Evolutionary conservation across 2,888 invertebrate species (phyloP), one percentile per base, ranked within the genome.

Genomic region (Gymnocheta viridis): DNA sequence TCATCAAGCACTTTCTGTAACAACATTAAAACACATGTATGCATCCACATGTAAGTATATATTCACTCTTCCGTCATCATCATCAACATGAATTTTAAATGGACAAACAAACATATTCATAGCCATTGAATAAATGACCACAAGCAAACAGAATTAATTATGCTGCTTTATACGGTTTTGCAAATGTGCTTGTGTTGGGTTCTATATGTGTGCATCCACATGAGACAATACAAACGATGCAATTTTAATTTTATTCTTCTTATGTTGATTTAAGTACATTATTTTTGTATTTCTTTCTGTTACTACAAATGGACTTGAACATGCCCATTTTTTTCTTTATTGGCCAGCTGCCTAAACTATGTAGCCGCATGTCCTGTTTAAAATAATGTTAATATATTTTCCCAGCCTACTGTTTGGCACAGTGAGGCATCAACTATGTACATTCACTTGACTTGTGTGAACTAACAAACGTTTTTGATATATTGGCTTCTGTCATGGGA

Each of bases 401-500:
- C 22, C 24, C 38, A 96, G 97, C 96, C 24, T 95, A 95, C 51
- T 96, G 95, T 89, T 94, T 96, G 9, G 94, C 96, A 0, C 92
- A 97, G 62, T 94, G 96, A 83, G 95, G 96, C 27, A 94, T 96
- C 67, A 93, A 97, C 69, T 93, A 96, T 76, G 96, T 96, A 7
- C 96, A 96, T 87, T 92, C 96, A 19, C 90, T 96, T 72, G 96
- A 96, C 0, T 92, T 96, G 86, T 95, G 96, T 84, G 95, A 95
- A 88, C 91, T 97, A 82, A 96, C 96, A 17, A 96, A 96, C 90
- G 95, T 96, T 27, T 96, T 96, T 90, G 96, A 96, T 19, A 91
- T 97, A 32, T 92, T 95, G 12, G 93, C 96, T 60, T 92, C 97
- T 87, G 95, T 96, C 88, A 96, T 96, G 93, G 96, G 96, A 4